A percentile compares a stretch with the other conserved stretches of the same genome.
phyloP scores from a whole-genome alignment of 2,888 invertebrate species.

The Lymantria dispar region DNA sequence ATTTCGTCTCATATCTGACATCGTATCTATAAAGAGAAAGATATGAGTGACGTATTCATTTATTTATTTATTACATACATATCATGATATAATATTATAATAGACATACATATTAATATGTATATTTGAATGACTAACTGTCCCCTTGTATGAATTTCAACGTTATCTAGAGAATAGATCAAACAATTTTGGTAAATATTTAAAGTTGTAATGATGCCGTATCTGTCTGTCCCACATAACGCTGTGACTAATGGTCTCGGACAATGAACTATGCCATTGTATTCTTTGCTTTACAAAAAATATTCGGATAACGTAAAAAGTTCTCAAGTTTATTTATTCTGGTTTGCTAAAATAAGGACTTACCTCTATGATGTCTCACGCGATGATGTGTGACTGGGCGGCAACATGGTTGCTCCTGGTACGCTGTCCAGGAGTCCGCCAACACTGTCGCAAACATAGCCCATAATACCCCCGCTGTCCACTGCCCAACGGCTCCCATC shows the following conservation, averaged over 20 bases:
- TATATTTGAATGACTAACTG: slow-evolving; percentile 2
- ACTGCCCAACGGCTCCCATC: slow-evolving; percentile 54
- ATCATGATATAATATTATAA: not conserved
- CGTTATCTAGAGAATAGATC: slow-evolving; percentile 14
- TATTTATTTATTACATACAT: not conserved
- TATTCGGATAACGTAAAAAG: slow-evolving; percentile 1
- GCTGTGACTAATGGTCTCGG: slow-evolving; percentile 40
- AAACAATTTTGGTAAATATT: slow-evolving; percentile 36
- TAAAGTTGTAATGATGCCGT: slow-evolving; percentile 30
- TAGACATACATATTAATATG: not conserved
- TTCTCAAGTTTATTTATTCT: not conserved
- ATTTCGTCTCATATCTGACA: not conserved
- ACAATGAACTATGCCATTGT: slow-evolving; percentile 36
- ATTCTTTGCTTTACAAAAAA: slow-evolving; percentile 26
- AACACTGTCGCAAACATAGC: slow-evolving; percentile 69
- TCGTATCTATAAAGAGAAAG: not conserved
- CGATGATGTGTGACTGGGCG: slow-evolving; percentile 82
- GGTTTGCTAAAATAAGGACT: slow-evolving; percentile 35
- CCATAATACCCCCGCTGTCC: slow-evolving; percentile 61
- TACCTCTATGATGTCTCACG: slow-evolving; percentile 85
- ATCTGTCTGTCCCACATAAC: slow-evolving; percentile 32
- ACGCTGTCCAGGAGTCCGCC: slow-evolving; percentile 85
- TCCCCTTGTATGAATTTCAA: slow-evolving; percentile 4
- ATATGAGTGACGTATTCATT: not conserved
- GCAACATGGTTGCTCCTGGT: slow-evolving; percentile 86